Evolutionary conservation across 2,888 invertebrate species (phyloP).

Genomic region (Arenicola marina): DNA sequence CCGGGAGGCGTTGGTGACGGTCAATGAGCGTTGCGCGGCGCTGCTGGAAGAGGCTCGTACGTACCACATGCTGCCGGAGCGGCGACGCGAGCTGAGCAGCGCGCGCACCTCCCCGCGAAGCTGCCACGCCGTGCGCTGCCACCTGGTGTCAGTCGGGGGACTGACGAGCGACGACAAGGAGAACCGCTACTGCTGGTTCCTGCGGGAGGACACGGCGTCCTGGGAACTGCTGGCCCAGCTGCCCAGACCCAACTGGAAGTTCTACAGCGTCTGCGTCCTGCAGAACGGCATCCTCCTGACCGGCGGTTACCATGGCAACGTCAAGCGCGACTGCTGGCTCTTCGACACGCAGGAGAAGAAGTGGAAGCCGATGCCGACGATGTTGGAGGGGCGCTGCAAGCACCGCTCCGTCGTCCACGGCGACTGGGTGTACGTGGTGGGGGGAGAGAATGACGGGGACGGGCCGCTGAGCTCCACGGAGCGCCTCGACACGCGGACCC

Average conservation of each 20-base stretch:
- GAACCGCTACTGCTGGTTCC: conserved; percentile 26
- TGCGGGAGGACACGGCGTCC: conserved; percentile 13
- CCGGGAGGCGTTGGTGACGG: not conserved
- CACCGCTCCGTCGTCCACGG: conserved; percentile 20
- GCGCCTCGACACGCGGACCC: not conserved
- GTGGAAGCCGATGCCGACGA: conserved; percentile 21
- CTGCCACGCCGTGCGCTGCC: conserved; percentile 1
- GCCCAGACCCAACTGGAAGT: conserved; percentile 25
- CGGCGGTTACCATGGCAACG: conserved; percentile 22
- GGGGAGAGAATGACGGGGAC: conserved; percentile 27
- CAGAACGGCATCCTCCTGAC: conserved; percentile 19
- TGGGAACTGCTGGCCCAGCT: conserved; percentile 28
- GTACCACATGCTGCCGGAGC: conserved; percentile 24
- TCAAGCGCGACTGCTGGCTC: conserved; percentile 26
- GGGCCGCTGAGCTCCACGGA: conserved; percentile 15
- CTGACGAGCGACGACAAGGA: conserved; percentile 16
- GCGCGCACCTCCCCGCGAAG: conserved; percentile 12
- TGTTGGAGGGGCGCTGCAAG: conserved; percentile 18
- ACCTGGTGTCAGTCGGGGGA: conserved; percentile 25
- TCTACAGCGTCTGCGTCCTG: conserved; percentile 18
- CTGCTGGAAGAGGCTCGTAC: conserved; percentile 17
- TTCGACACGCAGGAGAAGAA: conserved; percentile 23
- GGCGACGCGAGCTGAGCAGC: conserved; percentile 15
- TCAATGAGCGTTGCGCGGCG: not conserved
- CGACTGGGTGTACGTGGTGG: conserved; percentile 20